Conservation (phyloP, 1,140 invertebrate species). For the Hyles vespertilio region DNA sequence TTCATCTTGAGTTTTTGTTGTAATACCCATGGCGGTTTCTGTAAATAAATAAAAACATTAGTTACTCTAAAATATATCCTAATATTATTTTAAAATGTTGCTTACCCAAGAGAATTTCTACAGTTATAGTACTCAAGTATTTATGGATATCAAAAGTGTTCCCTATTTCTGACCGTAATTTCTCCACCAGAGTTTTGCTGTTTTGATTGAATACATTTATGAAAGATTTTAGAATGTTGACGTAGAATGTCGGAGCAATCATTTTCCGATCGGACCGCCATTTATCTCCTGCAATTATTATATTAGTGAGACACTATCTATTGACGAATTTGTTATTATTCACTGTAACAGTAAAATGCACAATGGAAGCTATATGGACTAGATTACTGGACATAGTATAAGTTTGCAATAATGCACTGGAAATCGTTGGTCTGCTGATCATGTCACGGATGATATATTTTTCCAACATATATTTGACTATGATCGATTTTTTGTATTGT, state of each 20-base stretch:
- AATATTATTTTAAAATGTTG: background rate
- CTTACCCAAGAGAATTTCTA: slow-evolving; percentile 92
- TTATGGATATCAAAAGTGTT: slow-evolving; percentile 89
- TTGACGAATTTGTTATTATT: no score
- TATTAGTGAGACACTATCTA: no score
- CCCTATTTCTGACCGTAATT: slow-evolving; percentile 80
- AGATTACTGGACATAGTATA: no score
- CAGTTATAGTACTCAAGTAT: slow-evolving; percentile 87
- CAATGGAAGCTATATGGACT: no score
- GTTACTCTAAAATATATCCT: background rate
- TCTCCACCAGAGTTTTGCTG: slow-evolving; percentile 81
- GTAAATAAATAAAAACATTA: slow-evolving; percentile 20
- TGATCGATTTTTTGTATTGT: no score
- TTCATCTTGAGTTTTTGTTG: slow-evolving; percentile 77
- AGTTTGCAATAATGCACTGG: no score
- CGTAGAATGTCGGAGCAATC: slow-evolving; percentile 95
- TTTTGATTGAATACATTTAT: slow-evolving; percentile 92
- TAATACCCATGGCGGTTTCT: slow-evolving; percentile 85
- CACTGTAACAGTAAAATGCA: no score
- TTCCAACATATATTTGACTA: no score
- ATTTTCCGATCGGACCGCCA: slow-evolving; percentile 92
- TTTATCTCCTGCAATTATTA: slow-evolving; percentile 86
- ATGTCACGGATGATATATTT: no score
- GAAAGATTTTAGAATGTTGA: slow-evolving; percentile 93
- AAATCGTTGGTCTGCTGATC: no score